These are phyloP conservation scores for Arremon brunneinucha DNA, from an alignment of 2,797 vertebrate species.

Conservation along the genomic window DNA sequence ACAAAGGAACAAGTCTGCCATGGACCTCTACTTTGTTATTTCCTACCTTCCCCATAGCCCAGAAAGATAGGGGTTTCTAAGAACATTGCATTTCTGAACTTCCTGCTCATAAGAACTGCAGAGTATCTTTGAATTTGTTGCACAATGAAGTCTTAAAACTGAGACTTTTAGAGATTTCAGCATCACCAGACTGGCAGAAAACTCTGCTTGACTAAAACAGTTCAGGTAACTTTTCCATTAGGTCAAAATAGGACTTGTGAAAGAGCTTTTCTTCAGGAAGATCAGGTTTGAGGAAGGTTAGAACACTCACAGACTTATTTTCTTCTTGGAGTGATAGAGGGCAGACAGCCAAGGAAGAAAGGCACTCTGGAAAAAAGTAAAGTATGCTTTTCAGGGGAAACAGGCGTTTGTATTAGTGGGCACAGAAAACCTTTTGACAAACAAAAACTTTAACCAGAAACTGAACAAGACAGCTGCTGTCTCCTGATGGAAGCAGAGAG, in stretches of 20 bases:
- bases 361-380: not conserved
- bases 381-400: not conserved
- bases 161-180: not conserved
- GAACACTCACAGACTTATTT: not conserved
- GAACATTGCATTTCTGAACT: not conserved
- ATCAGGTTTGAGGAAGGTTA: not conserved
- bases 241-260: not conserved
- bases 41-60: not conserved
- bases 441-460: not conserved
- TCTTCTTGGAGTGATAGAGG: not conserved
- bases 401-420: not conserved
- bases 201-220: not conserved
- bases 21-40: not conserved
- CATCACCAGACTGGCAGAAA: not conserved
- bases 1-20: not conserved
- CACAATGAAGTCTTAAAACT: not conserved
- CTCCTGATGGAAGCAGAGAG: not conserved
- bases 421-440: not conserved
- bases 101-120: not conserved
- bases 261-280: not conserved
- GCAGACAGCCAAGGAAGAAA: not conserved
- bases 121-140: not conserved
- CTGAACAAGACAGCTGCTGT: not conserved
- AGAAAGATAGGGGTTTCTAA: not conserved
- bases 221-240: not conserved